These are phyloP conservation scores for Chunga burmeisteri DNA, from an alignment of 2,113 vertebrate species.

Conservation along the genomic window DNA sequence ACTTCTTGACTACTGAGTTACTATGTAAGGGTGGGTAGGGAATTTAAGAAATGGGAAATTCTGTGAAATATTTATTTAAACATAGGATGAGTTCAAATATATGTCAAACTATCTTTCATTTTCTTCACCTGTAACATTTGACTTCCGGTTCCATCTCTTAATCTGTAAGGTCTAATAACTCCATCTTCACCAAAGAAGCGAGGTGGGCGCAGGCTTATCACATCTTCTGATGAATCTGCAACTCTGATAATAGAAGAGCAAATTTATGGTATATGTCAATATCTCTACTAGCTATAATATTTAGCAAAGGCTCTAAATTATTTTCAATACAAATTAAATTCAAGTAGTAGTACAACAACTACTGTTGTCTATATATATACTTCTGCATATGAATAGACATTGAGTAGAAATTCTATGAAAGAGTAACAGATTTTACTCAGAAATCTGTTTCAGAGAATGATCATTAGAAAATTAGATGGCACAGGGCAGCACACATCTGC, in stretches of 20 bases:
- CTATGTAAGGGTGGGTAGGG: background rate
- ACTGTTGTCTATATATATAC: background rate
- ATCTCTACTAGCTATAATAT: background rate
- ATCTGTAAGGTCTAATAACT: constrained; percentile 92
- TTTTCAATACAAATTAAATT: background rate
- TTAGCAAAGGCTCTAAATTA: background rate
- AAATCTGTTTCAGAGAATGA: background rate
- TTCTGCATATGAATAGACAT: background rate
- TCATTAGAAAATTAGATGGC: background rate
- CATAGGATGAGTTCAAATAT: background rate
- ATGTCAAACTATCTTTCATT: constrained; percentile 11
- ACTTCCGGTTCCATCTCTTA: constrained; percentile 91
- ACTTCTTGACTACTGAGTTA: background rate
- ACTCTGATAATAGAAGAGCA: constrained; percentile 76
- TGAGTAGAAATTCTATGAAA: background rate
- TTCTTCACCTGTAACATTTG: constrained; percentile 94
- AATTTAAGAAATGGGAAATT: background rate
- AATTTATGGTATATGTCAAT: background rate
- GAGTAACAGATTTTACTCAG: background rate
- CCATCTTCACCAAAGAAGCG: constrained; percentile 95
- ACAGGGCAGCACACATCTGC: background rate
- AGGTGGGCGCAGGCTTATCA: constrained; percentile 88
- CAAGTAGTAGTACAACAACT: background rate
- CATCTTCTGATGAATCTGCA: constrained; percentile 88
- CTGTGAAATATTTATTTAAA: background rate